These are phyloP conservation scores for Hemicrepidius hirtus DNA, from an alignment of 2,888 invertebrate genomes.

Conservation along the genomic window DNA sequence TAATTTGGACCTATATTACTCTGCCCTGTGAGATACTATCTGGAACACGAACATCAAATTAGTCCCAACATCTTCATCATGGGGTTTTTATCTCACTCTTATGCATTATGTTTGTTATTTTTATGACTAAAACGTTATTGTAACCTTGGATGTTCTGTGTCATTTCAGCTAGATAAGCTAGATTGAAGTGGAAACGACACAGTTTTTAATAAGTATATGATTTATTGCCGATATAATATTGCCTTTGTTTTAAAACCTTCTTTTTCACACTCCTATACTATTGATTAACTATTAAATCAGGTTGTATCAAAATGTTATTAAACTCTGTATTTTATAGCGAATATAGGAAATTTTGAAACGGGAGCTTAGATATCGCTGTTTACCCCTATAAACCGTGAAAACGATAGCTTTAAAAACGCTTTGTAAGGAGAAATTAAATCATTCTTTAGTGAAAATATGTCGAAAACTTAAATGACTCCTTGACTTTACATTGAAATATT, in stretches of 20 bases:
- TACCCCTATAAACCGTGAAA: neutral
- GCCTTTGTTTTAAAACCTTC: neutral
- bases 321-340: constrained; percentile 3
- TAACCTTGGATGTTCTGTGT: neutral
- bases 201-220: too few relatives aligned
- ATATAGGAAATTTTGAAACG: neutral
- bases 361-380: neutral
- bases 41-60: constrained; percentile 18
- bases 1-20: constrained; percentile 18
- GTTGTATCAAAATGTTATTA: constrained; percentile 11
- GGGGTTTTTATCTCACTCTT: constrained; percentile 12
- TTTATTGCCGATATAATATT: too few relatives aligned
- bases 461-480: too few relatives aligned
- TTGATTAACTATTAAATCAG: constrained; percentile 11
- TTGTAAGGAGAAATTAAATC: too few relatives aligned
- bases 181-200: neutral
- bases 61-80: constrained; percentile 1
- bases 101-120: neutral
- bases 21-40: constrained; percentile 10
- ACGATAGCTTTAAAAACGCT: too few relatives aligned
- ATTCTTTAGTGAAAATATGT: too few relatives aligned
- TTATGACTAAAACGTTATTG: constrained; percentile 4
- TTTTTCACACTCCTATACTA: neutral
- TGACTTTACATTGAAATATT: too few relatives aligned
- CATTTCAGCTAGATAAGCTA: neutral